Conservation (phyloP, 2,113 vertebrate species). For the Cygnus atratus region DNA sequence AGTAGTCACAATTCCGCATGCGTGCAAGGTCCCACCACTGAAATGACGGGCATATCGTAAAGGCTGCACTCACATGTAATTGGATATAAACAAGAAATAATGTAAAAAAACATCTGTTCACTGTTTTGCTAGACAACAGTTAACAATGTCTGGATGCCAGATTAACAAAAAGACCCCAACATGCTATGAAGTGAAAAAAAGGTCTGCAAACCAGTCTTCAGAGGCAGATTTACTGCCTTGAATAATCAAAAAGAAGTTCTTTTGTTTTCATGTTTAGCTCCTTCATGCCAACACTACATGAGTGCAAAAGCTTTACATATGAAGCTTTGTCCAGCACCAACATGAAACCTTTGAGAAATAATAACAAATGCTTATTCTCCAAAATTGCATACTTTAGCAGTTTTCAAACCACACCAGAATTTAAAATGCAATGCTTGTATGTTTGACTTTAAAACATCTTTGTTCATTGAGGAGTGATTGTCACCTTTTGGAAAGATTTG, state of each 20-base stretch:
- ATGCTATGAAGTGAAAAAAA: not conserved
- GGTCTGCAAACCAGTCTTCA: not conserved
- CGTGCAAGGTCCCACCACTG: not conserved
- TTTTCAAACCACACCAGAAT: not conserved
- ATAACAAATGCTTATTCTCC: not conserved
- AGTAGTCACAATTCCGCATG: not conserved
- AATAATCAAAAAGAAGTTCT: constrained; percentile 21
- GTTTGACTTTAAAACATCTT: not conserved
- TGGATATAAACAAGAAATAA: constrained; percentile 44
- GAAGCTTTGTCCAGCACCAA: not conserved
- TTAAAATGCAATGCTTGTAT: not conserved
- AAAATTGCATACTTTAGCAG: not conserved
- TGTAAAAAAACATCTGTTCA: constrained; percentile 26
- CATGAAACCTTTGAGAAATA: not conserved
- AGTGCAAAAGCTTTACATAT: not conserved
- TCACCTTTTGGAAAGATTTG: not conserved
- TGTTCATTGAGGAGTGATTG: not conserved
- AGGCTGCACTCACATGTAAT: not conserved
- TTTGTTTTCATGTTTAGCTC: constrained; percentile 1
- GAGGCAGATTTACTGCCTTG: constrained; percentile 12
- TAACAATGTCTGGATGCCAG: constrained; percentile 37
- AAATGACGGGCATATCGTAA: not conserved
- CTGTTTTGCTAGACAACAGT: constrained; percentile 42
- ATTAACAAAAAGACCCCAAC: constrained; percentile 9
- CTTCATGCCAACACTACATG: not conserved